Evolutionary conservation across 2,888 invertebrate species (phyloP), one percentile per base, ranked within the genome.

Genomic region (Spodoptera littoralis): DNA sequence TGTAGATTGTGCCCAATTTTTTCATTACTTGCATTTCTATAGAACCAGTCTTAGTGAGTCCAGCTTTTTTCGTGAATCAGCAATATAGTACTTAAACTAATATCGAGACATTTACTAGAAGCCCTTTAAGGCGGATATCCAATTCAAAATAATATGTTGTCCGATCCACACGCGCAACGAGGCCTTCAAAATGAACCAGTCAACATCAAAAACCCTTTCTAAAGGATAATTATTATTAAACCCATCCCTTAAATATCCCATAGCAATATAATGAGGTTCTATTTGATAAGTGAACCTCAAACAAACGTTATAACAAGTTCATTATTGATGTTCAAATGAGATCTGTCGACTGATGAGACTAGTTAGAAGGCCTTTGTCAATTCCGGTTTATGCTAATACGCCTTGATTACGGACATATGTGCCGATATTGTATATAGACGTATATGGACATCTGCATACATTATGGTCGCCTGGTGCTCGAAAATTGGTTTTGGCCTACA

Each of bases 291-390:
- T 60, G 45, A 60, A 76, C 65, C 67, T 67, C 70, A 73, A 77
- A 77, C 77, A 70, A 54, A 79, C 62, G 36, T 72, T 61, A 76
- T 57, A 45, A 58, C 57, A 60, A 51, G 65, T 72, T 73, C 76
- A 78, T 78, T 68, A 82, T 76, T 69, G 77, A 78, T 77, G 73
- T 75, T 66, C 71, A 78, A 81, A 77, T 70, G 67, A 57, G 53
- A 72, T 70, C 62, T 72, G 49, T 56, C n/a, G 13, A 46, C 55
- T 76, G 70, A 65, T 68, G 76, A 61, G 70, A 70, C 66, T 80
- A 79, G 81, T 82, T 80, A 84, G 76, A 68, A 60, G 61, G 69
- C 81, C 81, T 83, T 84, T 84, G 84, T 84, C 83, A 78, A 79
- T 85, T 78, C 75, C 62, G 73, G 61, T 82, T 73, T 81, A 84